Evolutionary conservation across 2,113 vertebrate species (phyloP), one percentile per base, ranked within the genome.

Genomic region (Engystomops pustulosus): DNA sequence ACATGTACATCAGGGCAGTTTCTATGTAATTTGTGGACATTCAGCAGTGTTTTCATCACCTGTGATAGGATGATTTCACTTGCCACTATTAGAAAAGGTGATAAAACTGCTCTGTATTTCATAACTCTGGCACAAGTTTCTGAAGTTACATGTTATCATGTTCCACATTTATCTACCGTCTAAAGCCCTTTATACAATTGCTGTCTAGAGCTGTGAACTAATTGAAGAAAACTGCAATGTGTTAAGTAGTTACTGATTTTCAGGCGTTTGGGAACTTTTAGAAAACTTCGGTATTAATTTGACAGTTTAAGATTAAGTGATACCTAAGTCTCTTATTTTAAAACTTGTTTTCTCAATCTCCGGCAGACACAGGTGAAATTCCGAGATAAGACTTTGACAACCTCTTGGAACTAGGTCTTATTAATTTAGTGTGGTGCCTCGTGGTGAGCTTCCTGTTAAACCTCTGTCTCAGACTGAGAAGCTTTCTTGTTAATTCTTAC

Each of bases 311-410:
- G 51, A 82, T 74, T 34, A 75, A 65, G 44, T 23, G 70, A 51
- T 84, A 65, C 65, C 11, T 17, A 53, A 11, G 65, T 60, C 47
- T 70, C 69, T 75, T 18, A 25, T 30, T 62, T 60, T 62, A 30
- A 17, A 77, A 71, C n/a, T 77, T 77, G 58, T 84, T 84, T 83
- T 83, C 18, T 23, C 27, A 68, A 15, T 23, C 58, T 68, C 30
- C n/a, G n/a, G 34, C 72, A 53, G 72, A 67, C 71, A 51, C 71
- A 84, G 81, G 81, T 84, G 72, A 77, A 67, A 68, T 34, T 65
- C 20, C 7, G 58, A 68, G 81, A 84, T 77, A 84, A 77, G 81
- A 65, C 53, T 62, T 49, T 81, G 65, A 82, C 81, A 75, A 49
- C 17, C 51, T 62, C 53, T 34, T n/a, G 51, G 44, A 84, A 55